A percentile compares a stretch with the other conserved stretches of the same genome.
phyloP scores from a whole-genome alignment of 2,888 invertebrate genomes.

The Dastarcus helophoroides region DNA sequence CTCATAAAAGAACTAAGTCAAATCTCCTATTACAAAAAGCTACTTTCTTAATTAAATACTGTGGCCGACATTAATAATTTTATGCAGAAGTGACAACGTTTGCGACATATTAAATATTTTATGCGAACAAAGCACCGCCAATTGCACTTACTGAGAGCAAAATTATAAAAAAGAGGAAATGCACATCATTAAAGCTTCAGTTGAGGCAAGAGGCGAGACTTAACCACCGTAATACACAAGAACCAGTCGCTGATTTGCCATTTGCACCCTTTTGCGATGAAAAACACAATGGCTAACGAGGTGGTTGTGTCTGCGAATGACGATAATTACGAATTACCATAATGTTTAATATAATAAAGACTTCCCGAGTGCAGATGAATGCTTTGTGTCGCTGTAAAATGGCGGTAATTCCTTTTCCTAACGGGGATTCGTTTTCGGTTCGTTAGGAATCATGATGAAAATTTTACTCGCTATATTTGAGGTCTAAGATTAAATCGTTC shows the following conservation, averaged over 20 bases:
- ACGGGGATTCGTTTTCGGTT: slow-evolving; percentile 28
- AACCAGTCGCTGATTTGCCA: slow-evolving; percentile 1
- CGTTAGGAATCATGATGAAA: slow-evolving; percentile 30
- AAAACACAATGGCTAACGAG: slow-evolving; percentile 15
- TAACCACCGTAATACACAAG: background rate
- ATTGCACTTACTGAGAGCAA: no score
- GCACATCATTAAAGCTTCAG: no score
- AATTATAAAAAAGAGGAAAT: no score
- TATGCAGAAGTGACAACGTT: no score
- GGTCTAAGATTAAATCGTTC: slow-evolving; percentile 27
- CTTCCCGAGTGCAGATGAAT: slow-evolving; percentile 21
- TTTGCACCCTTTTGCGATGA: slow-evolving; percentile 10
- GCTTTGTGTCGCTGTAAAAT: slow-evolving; percentile 29
- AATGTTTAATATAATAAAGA: slow-evolving; percentile 32
- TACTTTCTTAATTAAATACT: no score
- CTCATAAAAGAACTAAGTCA: no score
- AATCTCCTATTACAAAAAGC: no score
- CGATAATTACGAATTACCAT: slow-evolving; percentile 32
- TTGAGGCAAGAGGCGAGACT: no score
- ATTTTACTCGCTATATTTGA: slow-evolving; percentile 20
- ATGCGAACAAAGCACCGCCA: no score
- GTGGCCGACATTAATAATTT: no score
- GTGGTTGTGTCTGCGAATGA: slow-evolving; percentile 15
- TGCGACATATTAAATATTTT: no score
- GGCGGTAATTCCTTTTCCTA: slow-evolving; percentile 29